Conservation (phyloP, 2,113 vertebrate genomes). For the Donacobius atricapilla region DNA sequence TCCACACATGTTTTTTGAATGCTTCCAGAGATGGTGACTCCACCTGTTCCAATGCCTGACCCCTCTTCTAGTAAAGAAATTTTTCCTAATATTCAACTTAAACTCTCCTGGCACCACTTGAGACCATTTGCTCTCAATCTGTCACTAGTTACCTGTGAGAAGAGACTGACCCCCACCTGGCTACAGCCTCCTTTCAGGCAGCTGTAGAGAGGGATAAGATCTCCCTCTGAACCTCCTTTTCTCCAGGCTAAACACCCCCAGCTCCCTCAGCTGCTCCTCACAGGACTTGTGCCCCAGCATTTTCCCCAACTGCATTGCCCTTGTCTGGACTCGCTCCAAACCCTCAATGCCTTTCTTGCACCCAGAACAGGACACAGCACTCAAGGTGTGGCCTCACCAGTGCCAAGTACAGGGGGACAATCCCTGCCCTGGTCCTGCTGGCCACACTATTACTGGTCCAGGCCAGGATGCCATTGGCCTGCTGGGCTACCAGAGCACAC, state of each 20-base stretch:
- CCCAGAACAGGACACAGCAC: background rate
- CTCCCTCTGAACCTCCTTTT: background rate
- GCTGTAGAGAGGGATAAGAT: background rate
- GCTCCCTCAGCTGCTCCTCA: background rate
- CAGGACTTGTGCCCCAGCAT: background rate
- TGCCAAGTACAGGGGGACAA: accelerated
- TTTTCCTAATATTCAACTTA: background rate
- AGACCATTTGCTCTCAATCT: background rate
- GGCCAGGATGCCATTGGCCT: too few relatives aligned
- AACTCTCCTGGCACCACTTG: background rate
- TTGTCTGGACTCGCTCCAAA: background rate
- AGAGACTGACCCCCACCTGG: accelerated
- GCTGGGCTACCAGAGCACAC: background rate
- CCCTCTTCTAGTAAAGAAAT: background rate
- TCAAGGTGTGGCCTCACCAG: background rate
- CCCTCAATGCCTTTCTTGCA: background rate
- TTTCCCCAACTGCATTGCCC: accelerated
- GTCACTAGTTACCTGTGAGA: background rate
- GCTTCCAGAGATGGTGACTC: background rate
- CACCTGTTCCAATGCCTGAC: background rate
- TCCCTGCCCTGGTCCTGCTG: background rate
- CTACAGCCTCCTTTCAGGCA: background rate
- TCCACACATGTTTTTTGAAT: background rate
- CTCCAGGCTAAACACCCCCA: background rate
- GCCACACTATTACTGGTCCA: background rate